These are phyloP conservation scores for Rhabdophis nuchalis DNA, from an alignment of 2,797 vertebrate species.

Conservation along the genomic window DNA sequence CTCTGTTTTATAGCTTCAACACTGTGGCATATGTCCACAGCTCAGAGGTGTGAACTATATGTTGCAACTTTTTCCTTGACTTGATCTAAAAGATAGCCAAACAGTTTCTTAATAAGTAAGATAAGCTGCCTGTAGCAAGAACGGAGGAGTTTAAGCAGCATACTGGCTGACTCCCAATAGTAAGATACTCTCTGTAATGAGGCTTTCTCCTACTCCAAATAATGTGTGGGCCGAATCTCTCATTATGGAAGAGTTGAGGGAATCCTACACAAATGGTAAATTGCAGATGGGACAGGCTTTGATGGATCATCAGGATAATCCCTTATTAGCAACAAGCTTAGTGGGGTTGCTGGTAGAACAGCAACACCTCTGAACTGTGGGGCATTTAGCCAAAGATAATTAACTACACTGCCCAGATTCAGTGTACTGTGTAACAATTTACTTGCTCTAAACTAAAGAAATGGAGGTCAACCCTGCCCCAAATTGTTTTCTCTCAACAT, in stretches of 20 bases:
- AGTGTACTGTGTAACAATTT: constrained; percentile 35
- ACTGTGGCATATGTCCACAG: not conserved
- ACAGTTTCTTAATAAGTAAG: not conserved
- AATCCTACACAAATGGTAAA: not conserved
- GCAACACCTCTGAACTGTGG: constrained; percentile 53
- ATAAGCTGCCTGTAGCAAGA: not conserved
- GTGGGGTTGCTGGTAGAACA: constrained; percentile 38
- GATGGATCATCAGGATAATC: constrained; percentile 28
- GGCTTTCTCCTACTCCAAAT: not conserved
- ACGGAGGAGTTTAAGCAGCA: not conserved
- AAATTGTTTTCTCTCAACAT: constrained; percentile 43
- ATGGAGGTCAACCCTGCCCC: constrained; percentile 40
- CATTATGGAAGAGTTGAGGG: not conserved
- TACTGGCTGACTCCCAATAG: not conserved
- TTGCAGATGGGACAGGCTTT: not conserved
- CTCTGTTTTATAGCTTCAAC: not conserved
- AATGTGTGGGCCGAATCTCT: not conserved
- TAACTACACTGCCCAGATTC: constrained; percentile 49
- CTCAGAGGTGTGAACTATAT: not conserved
- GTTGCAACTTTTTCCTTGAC: not conserved
- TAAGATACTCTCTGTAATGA: not conserved
- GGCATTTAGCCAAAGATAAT: constrained; percentile 55
- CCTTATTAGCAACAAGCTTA: constrained; percentile 61
- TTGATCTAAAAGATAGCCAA: not conserved
- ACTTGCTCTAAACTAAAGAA: constrained; percentile 40